Evolutionary conservation across 2,888 invertebrate genomes (phyloP), one percentile per base, ranked within the genome.

Genomic region (Trissolcus japonicus): DNA sequence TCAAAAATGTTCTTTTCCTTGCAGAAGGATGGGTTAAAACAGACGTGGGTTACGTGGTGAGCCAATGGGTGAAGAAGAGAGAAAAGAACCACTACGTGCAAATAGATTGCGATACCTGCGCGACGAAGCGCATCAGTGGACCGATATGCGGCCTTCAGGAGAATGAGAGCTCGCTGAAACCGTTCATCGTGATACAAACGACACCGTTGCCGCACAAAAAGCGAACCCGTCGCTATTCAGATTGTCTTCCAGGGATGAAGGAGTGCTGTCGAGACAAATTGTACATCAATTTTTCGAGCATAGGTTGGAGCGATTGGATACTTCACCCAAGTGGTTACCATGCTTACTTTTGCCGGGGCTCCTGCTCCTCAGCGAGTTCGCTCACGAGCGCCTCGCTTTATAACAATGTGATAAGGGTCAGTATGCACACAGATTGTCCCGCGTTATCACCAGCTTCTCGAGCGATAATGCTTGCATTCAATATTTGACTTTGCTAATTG

Each of bases 231-330:
- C 88, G 95, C 1, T 92, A 93, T 25, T 89, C 94, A 9, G 94
- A 94, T 86, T 95, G 95, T 85, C 91, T 91, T 0, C 91, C 93
- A 29, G 92, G 92, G 2, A 90, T 93, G 78, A 94, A 92, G 41
- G 95, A 95, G 82, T 96, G 96, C 87, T 96, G 96, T 86, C 90
- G 95, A 13, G 96, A 96, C 86, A 93, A 94, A 46, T 91, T 96
- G 0, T 95, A 94, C 85, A 94, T 97, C 76, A 94, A 94, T 79
- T 96, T 96, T 86, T 93, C 93, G 75, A 95, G 95, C 50, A 93
- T 96, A 65, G 96, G 96, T 55, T 96, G 96, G 96, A 93, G 93
- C 81, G 94, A 95, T 87, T 96, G 96, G 96, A 95, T 96, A 74
- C 92, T 96, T 78, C 91, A 93, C 80, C 96, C 96, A 0, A 91